Conservation (phyloP, 1,140 invertebrate genomes). For the Periplaneta americana region DNA sequence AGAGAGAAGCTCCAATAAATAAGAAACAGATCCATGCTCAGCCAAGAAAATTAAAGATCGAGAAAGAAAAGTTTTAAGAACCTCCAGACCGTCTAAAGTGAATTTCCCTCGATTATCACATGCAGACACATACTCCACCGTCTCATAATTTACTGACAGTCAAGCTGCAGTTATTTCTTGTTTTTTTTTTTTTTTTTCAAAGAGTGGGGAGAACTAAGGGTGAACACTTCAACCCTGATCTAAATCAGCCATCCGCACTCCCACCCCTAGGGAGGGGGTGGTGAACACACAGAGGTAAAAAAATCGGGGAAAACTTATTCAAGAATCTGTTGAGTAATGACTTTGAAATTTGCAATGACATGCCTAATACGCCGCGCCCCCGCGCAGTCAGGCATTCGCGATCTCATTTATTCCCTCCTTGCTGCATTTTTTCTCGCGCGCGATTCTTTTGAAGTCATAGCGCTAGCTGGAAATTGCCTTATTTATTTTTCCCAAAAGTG, state of each 20-base stretch:
- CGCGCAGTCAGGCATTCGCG: constrained; percentile 1
- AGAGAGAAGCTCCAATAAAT: background rate
- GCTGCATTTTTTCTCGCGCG: constrained; percentile 13
- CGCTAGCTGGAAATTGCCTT: constrained; percentile 12
- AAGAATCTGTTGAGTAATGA: constrained; percentile 12
- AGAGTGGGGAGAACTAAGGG: no score
- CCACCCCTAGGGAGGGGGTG: background rate
- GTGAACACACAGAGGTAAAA: background rate
- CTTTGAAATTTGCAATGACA: constrained; percentile 8
- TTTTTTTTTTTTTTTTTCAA: no score
- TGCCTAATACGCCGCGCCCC: background rate
- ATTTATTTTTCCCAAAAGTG: constrained; percentile 11
- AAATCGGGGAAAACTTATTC: background rate
- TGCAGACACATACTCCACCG: background rate
- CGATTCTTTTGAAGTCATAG: constrained; percentile 15
- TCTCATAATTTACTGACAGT: background rate
- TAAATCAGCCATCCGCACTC: background rate
- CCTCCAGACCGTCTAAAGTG: background rate
- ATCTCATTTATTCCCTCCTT: constrained; percentile 15
- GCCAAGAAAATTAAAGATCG: background rate
- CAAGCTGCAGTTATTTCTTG: background rate
- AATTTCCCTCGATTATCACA: background rate
- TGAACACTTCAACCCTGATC: background rate
- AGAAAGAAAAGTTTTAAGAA: background rate
- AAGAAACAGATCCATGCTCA: background rate